Evolutionary conservation across 2,113 vertebrate species (phyloP).

Genomic region (Elachura formosa): DNA sequence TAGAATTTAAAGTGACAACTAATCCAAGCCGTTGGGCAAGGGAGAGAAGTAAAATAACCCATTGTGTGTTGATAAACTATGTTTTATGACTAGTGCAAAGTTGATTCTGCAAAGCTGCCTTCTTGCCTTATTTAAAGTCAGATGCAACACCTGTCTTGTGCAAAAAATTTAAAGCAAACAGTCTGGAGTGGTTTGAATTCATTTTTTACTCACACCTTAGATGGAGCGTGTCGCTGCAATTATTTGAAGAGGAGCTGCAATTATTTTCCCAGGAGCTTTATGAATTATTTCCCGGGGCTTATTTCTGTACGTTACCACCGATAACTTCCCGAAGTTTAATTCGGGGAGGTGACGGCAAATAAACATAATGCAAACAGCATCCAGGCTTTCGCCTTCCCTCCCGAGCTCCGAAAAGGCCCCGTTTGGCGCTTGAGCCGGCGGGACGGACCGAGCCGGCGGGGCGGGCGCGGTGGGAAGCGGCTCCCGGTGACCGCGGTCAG

Average conservation of each 20-base stretch:
- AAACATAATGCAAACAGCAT: not conserved
- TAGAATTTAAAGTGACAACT: not conserved
- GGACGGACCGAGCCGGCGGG: not conserved
- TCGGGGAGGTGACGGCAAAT: rapidly evolving
- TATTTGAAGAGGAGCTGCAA: not conserved
- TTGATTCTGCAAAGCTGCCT: not conserved
- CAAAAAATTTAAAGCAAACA: not conserved
- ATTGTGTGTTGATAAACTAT: not conserved
- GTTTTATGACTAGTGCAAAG: not conserved
- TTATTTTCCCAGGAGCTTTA: not conserved
- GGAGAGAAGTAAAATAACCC: not conserved
- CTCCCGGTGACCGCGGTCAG: not conserved
- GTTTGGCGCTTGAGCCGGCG: rapidly evolving
- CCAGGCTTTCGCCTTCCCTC: rapidly evolving
- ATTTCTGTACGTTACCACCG: rapidly evolving
- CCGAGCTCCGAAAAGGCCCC: rapidly evolving
- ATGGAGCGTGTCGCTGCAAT: not conserved
- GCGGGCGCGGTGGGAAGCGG: not conserved
- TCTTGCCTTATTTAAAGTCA: not conserved
- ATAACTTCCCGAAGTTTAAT: not conserved
- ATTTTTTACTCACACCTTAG: not conserved
- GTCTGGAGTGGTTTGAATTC: not conserved
- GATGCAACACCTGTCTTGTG: not conserved
- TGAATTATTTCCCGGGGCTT: rapidly evolving
- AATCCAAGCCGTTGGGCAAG: not conserved